phyloP scores from a whole-genome alignment of 64 coral and sea anemone species.

The Porites lutea region DNA sequence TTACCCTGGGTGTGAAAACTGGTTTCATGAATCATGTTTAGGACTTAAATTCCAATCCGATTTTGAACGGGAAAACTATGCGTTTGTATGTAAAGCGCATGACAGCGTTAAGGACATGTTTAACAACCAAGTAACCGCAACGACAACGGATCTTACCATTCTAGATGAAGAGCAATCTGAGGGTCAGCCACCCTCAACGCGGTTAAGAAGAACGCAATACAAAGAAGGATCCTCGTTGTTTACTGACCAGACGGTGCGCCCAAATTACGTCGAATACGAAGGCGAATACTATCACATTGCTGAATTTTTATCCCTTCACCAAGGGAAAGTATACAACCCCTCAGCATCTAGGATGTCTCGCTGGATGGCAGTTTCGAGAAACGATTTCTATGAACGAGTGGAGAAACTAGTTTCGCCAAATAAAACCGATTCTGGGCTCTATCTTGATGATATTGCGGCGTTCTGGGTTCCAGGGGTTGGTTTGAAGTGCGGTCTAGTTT shows the following conservation, averaged over 20 bases:
- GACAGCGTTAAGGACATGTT: slow-evolving; percentile 12
- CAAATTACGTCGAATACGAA: background rate
- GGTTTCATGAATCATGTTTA: too few relatives aligned
- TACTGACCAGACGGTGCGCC: background rate
- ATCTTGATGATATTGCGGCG: too few relatives aligned
- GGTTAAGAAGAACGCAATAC: background rate
- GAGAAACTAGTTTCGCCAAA: too few relatives aligned
- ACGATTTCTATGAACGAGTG: too few relatives aligned
- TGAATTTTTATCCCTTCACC: background rate
- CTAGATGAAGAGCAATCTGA: background rate
- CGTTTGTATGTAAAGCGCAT: slow-evolving; percentile 11
- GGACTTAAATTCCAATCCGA: background rate
- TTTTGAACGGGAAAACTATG: slow-evolving; percentile 19
- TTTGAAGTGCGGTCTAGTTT: too few relatives aligned
- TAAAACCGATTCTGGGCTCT: too few relatives aligned
- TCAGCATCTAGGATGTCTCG: too few relatives aligned
- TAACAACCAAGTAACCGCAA: background rate
- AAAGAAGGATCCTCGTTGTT: background rate
- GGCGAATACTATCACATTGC: background rate
- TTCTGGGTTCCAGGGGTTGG: too few relatives aligned
- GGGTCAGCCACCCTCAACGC: background rate
- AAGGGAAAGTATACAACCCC: too few relatives aligned
- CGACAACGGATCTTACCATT: background rate
- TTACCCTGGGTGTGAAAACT: too few relatives aligned
- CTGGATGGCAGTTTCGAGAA: too few relatives aligned